phyloP scores from a whole-genome alignment of 2,888 invertebrate species.

The Asteroscopus sphinx region DNA sequence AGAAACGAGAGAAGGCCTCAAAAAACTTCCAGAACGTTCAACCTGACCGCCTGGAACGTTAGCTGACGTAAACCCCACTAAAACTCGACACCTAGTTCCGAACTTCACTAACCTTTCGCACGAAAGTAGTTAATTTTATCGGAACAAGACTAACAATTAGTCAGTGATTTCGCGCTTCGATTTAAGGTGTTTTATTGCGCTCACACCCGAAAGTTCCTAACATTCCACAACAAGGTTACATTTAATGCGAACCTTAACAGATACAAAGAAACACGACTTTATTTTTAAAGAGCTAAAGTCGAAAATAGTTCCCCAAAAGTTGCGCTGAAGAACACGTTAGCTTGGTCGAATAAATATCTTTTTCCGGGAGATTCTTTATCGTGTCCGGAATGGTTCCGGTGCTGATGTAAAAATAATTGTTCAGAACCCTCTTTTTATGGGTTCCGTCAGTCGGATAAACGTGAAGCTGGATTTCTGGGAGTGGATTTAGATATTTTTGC shows the following conservation, averaged over 20 bases:
- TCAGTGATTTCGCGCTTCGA: conserved; percentile 77
- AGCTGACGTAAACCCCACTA: conserved; percentile 31
- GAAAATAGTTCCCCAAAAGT: conserved; percentile 23
- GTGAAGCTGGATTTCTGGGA: conserved; percentile 53
- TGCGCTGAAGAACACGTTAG: conserved; percentile 44
- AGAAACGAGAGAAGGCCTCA: conserved; percentile 27
- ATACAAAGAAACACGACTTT: conserved; percentile 40
- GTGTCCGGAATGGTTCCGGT: conserved; percentile 72
- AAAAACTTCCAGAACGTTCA: conserved; percentile 35
- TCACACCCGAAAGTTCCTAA: conserved; percentile 70
- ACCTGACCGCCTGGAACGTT: conserved; percentile 32
- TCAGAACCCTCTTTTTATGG: conserved; percentile 69
- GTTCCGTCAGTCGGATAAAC: conserved; percentile 63
- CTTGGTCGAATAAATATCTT: conserved; percentile 72
- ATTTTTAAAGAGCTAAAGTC: conserved; percentile 42
- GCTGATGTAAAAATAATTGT: conserved; percentile 81
- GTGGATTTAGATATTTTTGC: conserved; percentile 65
- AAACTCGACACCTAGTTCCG: conserved; percentile 44
- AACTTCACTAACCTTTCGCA: conserved; percentile 44
- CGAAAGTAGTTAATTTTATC: conserved; percentile 70
- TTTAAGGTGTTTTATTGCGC: conserved; percentile 78
- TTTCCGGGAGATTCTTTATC: conserved; percentile 78
- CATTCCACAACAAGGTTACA: conserved; percentile 58
- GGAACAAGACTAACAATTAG: conserved; percentile 79
- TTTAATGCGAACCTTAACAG: conserved; percentile 14